Percentiles rank a stretch among this genome's conserved stretches.
Evolutionary conservation across 2,797 vertebrate genomes (phyloP).

Genomic region (Spinibarbus caldwelli): DNA sequence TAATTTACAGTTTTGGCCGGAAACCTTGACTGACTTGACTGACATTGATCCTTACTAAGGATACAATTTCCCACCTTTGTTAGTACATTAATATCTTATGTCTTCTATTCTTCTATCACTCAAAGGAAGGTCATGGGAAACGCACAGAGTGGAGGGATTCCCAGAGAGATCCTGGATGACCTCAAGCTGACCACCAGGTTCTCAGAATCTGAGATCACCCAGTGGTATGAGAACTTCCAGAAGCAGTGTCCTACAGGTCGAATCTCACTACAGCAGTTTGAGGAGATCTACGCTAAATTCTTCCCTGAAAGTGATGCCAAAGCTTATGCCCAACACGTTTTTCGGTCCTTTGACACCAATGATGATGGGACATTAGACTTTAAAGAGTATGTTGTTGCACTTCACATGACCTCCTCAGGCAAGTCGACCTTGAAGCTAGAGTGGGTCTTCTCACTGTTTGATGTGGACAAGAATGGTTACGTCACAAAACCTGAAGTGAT

Average conservation of each 20-base stretch:
- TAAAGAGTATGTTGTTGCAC: slow-evolving; percentile 81
- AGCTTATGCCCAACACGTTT: slow-evolving; percentile 77
- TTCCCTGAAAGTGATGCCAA: slow-evolving; percentile 79
- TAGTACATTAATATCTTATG: background rate
- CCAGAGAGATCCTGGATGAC: slow-evolving; percentile 80
- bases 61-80: background rate
- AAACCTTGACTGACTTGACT: background rate
- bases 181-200: slow-evolving; percentile 81
- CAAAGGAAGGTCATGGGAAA: slow-evolving; percentile 73
- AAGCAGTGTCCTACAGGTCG: slow-evolving; percentile 77
- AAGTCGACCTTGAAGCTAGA: slow-evolving; percentile 77
- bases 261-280: slow-evolving; percentile 74
- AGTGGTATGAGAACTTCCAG: slow-evolving; percentile 82
- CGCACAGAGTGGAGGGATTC: slow-evolving; percentile 73
- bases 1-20: background rate
- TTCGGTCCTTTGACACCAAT: slow-evolving; percentile 81
- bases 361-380: slow-evolving; percentile 81
- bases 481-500: slow-evolving; percentile 79
- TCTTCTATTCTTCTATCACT: background rate
- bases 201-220: slow-evolving; percentile 74
- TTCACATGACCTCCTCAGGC: slow-evolving; percentile 81
- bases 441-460: slow-evolving; percentile 81
- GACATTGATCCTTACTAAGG: background rate
- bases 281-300: slow-evolving; percentile 78
- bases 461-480: slow-evolving; percentile 81